Conservation (phyloP, 2,888 invertebrate species). For the Cepaea hortensis region DNA sequence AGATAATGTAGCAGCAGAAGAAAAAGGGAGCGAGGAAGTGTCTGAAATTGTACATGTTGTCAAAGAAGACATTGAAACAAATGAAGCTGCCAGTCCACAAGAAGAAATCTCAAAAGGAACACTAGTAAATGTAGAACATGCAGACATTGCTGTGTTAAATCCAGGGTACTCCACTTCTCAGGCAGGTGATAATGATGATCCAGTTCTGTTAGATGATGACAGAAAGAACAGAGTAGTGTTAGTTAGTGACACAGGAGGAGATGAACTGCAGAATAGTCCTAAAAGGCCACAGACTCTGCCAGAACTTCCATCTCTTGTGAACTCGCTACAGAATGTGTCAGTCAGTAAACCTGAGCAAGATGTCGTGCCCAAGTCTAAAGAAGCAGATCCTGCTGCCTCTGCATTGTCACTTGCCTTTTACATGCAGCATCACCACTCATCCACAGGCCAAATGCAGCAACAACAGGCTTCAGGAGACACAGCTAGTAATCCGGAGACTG, state of each 20-base stretch:
- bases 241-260: background rate
- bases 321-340: conserved; percentile 1
- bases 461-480: conserved; percentile 3
- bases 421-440: conserved; percentile 10
- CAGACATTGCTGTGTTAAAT: background rate
- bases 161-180: background rate
- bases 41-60: background rate
- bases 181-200: too few species aligned
- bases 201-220: background rate
- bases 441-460: background rate
- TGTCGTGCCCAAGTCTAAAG: background rate
- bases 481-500: background rate
- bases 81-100: background rate
- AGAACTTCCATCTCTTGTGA: background rate
- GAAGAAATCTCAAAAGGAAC: background rate
- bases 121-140: background rate
- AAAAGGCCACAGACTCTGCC: conserved; percentile 33
- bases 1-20: background rate
- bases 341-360: background rate
- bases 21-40: background rate
- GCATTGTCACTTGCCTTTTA: background rate
- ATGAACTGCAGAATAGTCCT: background rate
- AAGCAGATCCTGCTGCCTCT: background rate
- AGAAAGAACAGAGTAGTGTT: too few species aligned
- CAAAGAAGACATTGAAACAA: background rate